Evolutionary conservation across 2,797 vertebrate genomes (phyloP).

Genomic region (Anas georgica): DNA sequence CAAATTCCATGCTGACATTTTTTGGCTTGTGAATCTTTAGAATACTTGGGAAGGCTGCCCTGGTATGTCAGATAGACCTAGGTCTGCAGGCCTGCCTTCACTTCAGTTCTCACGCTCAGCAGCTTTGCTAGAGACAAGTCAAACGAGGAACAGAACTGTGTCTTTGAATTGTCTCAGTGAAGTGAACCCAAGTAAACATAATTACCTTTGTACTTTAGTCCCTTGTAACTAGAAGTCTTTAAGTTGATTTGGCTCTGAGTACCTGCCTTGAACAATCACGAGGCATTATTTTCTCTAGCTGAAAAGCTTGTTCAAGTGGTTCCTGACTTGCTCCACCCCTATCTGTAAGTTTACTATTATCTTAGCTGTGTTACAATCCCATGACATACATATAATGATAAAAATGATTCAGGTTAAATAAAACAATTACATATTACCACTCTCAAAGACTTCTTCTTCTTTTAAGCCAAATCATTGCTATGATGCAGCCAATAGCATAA

Average conservation of each 20-base stretch:
- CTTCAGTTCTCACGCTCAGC: neutral
- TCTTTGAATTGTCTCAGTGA: neutral
- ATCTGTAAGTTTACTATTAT: neutral
- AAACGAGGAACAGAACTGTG: neutral
- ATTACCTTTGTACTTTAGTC: neutral
- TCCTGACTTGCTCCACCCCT: neutral
- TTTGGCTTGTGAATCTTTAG: neutral
- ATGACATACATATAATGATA: neutral
- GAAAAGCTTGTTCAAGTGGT: neutral
- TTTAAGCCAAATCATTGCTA: neutral
- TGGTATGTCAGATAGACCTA: neutral
- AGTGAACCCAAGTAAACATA: neutral
- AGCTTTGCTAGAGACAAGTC: neutral
- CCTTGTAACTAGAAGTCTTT: neutral
- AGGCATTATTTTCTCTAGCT: neutral
- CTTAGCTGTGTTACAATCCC: neutral
- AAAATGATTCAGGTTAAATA: neutral
- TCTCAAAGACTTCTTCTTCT: neutral
- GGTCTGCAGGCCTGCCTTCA: neutral
- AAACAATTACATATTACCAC: neutral
- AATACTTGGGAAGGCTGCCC: neutral
- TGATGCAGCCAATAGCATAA: neutral
- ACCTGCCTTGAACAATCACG: neutral
- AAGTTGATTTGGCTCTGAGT: neutral
- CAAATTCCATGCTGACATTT: neutral